Percentiles rank a stretch among this genome's conserved stretches.
These are phyloP conservation scores for Zoanthus sansibaricus DNA, from an alignment of 92 coral and sea anemone genomes.

Conservation along the genomic window DNA sequence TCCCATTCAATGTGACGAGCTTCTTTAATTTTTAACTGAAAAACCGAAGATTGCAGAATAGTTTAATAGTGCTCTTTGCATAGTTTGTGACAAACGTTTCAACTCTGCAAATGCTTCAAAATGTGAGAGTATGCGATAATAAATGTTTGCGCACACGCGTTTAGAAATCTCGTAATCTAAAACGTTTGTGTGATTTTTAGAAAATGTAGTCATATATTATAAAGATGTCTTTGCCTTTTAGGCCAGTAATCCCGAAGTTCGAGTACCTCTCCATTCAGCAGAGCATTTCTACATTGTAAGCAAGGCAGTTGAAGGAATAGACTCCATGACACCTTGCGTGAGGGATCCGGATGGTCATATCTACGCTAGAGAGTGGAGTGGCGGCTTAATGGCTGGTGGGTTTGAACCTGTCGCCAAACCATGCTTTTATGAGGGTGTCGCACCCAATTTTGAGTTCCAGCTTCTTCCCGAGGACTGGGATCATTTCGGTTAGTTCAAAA, in stretches of 20 bases:
- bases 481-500: conserved; percentile 80
- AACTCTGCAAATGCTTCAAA: too few relatives aligned
- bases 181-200: too few relatives aligned
- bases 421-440: conserved; percentile 83
- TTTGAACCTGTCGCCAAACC: conserved; percentile 88
- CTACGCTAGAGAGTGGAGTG: conserved; percentile 88
- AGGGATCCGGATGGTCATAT: conserved; percentile 89
- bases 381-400: conserved; percentile 86
- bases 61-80: too few relatives aligned
- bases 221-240: not conserved
- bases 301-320: conserved; percentile 71
- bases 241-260: conserved; percentile 73
- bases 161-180: too few relatives aligned
- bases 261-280: conserved; percentile 91
- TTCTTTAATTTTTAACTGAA: too few relatives aligned
- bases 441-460: conserved; percentile 88
- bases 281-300: conserved; percentile 95
- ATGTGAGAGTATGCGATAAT: too few relatives aligned
- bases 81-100: too few relatives aligned
- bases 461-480: conserved; percentile 97
- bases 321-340: conserved; percentile 70
- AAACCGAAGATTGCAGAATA: too few relatives aligned
- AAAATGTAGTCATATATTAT: not conserved
- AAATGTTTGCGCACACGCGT: too few relatives aligned
- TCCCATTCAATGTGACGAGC: too few relatives aligned